phyloP scores from a whole-genome alignment of 2,888 invertebrate species.

The Andrena minutula region DNA sequence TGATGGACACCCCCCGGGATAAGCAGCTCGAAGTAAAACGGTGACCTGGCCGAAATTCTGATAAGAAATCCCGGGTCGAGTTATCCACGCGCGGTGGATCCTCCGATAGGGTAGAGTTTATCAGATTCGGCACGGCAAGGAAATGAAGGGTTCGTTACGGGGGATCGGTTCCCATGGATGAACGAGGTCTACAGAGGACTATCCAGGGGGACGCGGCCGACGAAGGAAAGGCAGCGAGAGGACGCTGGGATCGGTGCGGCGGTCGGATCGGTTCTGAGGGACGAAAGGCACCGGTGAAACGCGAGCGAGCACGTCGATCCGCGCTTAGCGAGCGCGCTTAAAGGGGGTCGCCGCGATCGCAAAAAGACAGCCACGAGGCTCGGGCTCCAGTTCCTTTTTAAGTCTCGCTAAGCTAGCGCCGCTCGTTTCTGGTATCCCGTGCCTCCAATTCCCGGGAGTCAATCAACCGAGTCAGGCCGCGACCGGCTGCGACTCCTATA shows the following conservation, averaged over 20 bases:
- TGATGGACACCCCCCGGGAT: background rate
- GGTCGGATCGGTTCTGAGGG: slow-evolving; percentile 61
- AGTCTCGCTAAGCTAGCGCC: slow-evolving; percentile 67
- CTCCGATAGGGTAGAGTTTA: background rate
- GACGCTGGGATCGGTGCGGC: slow-evolving; percentile 4
- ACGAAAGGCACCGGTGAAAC: slow-evolving; percentile 62
- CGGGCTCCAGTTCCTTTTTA: slow-evolving; percentile 66
- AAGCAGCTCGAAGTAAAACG: background rate
- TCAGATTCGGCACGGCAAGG: background rate
- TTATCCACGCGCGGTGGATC: too few species aligned
- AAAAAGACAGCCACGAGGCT: slow-evolving; percentile 61
- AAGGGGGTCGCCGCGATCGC: slow-evolving; percentile 59
- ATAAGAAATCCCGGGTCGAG: too few species aligned
- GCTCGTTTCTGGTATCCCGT: slow-evolving; percentile 68
- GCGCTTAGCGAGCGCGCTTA: slow-evolving; percentile 48
- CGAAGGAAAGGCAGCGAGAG: slow-evolving; percentile 36
- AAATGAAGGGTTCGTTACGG: background rate
- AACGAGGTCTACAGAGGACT: background rate
- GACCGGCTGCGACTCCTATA: slow-evolving; percentile 59
- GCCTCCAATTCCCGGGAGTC: slow-evolving; percentile 72
- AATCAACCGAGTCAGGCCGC: slow-evolving; percentile 66
- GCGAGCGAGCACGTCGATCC: slow-evolving; percentile 66
- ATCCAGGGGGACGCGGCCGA: slow-evolving; percentile 21
- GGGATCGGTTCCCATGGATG: slow-evolving; percentile 48
- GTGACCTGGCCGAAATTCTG: too few species aligned